Conservation (phyloP, 2,888 invertebrate genomes). For the Ferdinandea cuprea region DNA sequence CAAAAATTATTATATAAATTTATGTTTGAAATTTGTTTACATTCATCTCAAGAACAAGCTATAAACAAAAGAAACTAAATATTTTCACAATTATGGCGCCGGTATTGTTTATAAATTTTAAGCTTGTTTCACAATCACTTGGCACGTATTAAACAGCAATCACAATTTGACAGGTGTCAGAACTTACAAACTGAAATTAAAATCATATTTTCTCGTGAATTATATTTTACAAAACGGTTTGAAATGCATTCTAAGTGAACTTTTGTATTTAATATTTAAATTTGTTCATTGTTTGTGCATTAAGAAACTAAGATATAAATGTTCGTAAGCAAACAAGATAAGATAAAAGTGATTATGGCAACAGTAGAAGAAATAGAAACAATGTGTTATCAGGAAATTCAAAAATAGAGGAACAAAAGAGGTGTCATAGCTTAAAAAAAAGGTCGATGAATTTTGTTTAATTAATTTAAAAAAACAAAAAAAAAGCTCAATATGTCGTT, state of each 20-base stretch:
- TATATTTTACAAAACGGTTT: neutral
- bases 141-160: conserved; percentile 2
- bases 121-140: conserved; percentile 7
- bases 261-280: neutral
- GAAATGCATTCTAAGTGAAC: neutral
- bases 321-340: conserved; percentile 21
- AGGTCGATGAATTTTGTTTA: too few species aligned
- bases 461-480: too few species aligned
- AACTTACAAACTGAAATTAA: conserved; percentile 11
- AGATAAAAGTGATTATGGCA: conserved; percentile 11
- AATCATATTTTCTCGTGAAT: conserved; percentile 12
- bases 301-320: conserved; percentile 4
- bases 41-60: too few species aligned
- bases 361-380: neutral
- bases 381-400: conserved; percentile 13
- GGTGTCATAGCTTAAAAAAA: too few species aligned
- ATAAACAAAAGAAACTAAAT: neutral
- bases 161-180: conserved; percentile 48
- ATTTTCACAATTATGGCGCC: conserved; percentile 8
- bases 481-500: too few species aligned
- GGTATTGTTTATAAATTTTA: conserved; percentile 22
- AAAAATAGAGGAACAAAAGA: too few species aligned
- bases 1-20: too few species aligned
- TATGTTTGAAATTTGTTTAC: too few species aligned
- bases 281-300: conserved; percentile 9